These are phyloP conservation scores for Nemapogon koenigi DNA, from an alignment of 2,888 invertebrate genomes.

Conservation along the genomic window DNA sequence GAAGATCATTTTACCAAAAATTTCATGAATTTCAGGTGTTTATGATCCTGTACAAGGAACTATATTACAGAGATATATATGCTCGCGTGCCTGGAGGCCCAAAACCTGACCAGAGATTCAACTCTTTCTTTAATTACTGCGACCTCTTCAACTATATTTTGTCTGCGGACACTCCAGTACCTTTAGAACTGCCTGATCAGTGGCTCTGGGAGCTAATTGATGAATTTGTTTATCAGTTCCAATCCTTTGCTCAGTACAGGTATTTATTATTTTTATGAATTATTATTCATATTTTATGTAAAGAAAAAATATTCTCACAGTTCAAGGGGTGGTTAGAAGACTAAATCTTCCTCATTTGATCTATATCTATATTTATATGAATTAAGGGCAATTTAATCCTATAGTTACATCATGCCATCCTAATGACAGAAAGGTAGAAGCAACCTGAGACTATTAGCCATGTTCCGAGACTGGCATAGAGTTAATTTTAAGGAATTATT, in stretches of 20 bases:
- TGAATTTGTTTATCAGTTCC: slow-evolving; percentile 98
- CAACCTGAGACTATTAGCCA: too few species aligned
- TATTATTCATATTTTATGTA: too few species aligned
- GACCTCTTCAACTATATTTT: slow-evolving; percentile 96
- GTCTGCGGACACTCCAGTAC: slow-evolving; percentile 86
- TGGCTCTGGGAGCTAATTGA: slow-evolving; percentile 99
- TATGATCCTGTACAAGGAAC: slow-evolving; percentile 94
- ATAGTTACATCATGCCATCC: too few species aligned
- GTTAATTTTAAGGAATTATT: too few species aligned
- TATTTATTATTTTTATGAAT: too few species aligned
- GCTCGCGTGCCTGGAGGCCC: slow-evolving; percentile 91
- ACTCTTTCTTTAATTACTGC: slow-evolving; percentile 98
- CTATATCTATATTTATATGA: too few species aligned
- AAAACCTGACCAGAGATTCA: slow-evolving; percentile 88
- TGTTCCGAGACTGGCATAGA: too few species aligned
- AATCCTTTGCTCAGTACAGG: slow-evolving; percentile 87
- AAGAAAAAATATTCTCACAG: too few species aligned
- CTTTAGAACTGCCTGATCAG: slow-evolving; percentile 92
- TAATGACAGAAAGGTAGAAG: too few species aligned
- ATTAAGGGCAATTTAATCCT: too few species aligned
- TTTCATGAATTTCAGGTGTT: slow-evolving; percentile 79
- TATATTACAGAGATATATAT: slow-evolving; percentile 97
- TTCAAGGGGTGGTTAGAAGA: too few species aligned
- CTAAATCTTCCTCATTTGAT: too few species aligned
- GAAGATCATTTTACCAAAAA: slow-evolving; percentile 3